Conservation (phyloP, 2,113 vertebrate genomes). For the Corydoras maculifer region DNA sequence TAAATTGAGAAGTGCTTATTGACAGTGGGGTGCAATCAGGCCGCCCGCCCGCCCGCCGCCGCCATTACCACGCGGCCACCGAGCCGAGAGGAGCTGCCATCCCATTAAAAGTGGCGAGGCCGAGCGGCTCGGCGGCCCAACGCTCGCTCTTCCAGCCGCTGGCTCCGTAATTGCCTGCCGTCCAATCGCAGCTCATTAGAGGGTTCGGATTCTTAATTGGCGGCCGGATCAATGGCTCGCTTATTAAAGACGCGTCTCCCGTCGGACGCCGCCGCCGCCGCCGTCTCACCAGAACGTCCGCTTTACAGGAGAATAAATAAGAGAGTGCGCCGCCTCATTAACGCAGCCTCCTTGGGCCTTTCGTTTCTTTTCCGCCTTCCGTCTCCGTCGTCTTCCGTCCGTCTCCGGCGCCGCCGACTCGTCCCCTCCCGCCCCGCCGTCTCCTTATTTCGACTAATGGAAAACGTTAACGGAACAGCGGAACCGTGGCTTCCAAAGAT, state of each 20-base stretch:
- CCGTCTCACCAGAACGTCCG: conserved; percentile 33
- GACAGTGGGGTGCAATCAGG: conserved; percentile 46
- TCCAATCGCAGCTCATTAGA: conserved; percentile 63
- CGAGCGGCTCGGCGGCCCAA: conserved; percentile 33
- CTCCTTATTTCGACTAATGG: not conserved
- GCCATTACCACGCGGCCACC: conserved; percentile 38
- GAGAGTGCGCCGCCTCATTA: conserved; percentile 24
- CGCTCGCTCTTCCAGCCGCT: conserved; percentile 41
- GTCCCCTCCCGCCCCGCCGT: not conserved
- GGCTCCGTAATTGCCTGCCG: conserved; percentile 58
- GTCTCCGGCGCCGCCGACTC: not conserved
- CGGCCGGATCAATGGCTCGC: conserved; percentile 58
- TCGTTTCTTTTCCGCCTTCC: conserved; percentile 19
- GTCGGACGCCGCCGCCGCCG: conserved; percentile 18
- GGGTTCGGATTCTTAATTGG: conserved; percentile 63
- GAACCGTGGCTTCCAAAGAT: too few species aligned
- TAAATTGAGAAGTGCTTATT: conserved; percentile 46
- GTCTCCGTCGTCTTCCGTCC: conserved; percentile 1
- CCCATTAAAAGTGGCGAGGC: conserved; percentile 41
- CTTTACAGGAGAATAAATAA: too few species aligned
- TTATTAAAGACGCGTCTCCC: conserved; percentile 51
- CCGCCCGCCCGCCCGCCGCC: conserved; percentile 21
- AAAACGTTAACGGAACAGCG: too few species aligned
- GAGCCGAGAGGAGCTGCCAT: conserved; percentile 32
- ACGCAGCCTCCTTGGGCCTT: conserved; percentile 25